Conservation (phyloP, 1,140 invertebrate species). For the Cydia fagiglandana region DNA sequence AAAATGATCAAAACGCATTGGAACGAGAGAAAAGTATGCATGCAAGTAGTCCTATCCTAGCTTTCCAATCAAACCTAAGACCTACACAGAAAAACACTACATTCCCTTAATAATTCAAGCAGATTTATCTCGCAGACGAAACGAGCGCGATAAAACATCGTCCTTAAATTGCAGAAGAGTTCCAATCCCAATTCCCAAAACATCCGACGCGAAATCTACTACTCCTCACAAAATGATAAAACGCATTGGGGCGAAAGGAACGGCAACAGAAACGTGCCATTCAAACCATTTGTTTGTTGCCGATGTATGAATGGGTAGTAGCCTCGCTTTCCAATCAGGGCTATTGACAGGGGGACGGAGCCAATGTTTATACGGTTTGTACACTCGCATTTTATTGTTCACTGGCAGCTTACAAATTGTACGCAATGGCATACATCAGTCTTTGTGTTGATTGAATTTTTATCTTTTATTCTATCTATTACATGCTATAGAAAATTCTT, state of each 20-base stretch:
- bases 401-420: slow-evolving; percentile 27
- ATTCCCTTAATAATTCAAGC: slow-evolving; percentile 21
- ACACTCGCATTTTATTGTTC: slow-evolving; percentile 29
- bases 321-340: slow-evolving; percentile 52
- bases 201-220: slow-evolving; percentile 1
- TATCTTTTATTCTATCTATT: not conserved
- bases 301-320: slow-evolving; percentile 31
- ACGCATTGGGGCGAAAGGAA: slow-evolving; percentile 20
- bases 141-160: slow-evolving; percentile 26
- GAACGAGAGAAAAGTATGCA: not conserved
- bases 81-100: not conserved
- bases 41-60: not conserved
- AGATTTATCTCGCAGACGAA: slow-evolving; percentile 29
- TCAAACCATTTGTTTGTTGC: slow-evolving; percentile 22
- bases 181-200: slow-evolving; percentile 18
- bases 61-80: slow-evolving; percentile 57
- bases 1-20: not conserved
- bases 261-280: slow-evolving; percentile 25
- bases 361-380: slow-evolving; percentile 27
- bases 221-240: not conserved
- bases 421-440: slow-evolving; percentile 4
- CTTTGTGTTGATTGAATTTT: slow-evolving; percentile 5
- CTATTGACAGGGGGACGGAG: slow-evolving; percentile 57
- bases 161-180: slow-evolving; percentile 19
- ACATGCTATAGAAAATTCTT: not conserved